Base-by-base conservation (phyloP, 2,797 vertebrate species). In the Nasua narica region DNA sequence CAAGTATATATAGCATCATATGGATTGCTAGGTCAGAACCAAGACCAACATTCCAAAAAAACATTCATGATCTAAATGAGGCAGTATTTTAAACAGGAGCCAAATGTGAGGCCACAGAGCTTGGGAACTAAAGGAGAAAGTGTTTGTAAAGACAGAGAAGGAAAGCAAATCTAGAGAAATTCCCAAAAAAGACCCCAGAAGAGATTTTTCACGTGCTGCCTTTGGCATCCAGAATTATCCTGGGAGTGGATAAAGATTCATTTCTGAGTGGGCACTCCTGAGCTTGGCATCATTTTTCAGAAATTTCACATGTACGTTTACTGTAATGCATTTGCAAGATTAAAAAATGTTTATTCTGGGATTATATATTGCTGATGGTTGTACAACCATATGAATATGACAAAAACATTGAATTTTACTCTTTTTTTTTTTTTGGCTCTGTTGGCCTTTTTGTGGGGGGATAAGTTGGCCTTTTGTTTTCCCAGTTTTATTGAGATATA, bases 11-110 rank as follows among this genome's bases (percentile, higher is more conserved):
- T 14, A 96, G 23, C 83, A 87, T 87, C 23, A n/a, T 87, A 37
- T 43, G 72, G 3, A 43, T 92, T 54, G 9, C 70, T 96, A 37
- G 46, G 15, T 54, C 29, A 77, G 76, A 86, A 87, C 40, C 70
- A 94, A 95, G 25, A 29, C 35, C 82, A 84, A n/a, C 81, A 85
- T 81, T 87, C 52, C 23, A 35, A 23, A 81, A 81, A 96, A 52
- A 32, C 7, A 77, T 87, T 86, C 65, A 23, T 54, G 32, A 84
- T 54, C 19, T 50, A 90, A 87, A 60, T 23, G 35, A 84, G 65
- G 37, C 72, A 62, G 46, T 50, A 18, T 56, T 74, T 91, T 19
- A 12, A 37, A 52, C 70, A 62, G 11, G 13, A 50, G 29, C 16
- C 50, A 72, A 74, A 94, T n/a, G 3, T 76, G 52, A 82, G 81